Evolutionary conservation across 2,797 vertebrate species (phyloP), one percentile per base, ranked within the genome.

Genomic region (Channallabes apus): DNA sequence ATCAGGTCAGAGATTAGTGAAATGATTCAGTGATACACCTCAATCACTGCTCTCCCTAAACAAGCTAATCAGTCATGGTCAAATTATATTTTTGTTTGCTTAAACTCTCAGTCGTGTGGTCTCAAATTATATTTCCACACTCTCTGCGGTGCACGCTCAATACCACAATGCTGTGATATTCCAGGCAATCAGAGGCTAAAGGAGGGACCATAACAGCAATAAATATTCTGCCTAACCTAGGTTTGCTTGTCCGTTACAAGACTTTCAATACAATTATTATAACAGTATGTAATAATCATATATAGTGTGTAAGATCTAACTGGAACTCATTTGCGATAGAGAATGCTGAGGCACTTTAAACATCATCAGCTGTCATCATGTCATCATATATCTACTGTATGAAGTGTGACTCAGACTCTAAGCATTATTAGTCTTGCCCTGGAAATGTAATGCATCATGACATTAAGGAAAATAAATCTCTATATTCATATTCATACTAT

Each of bases 391-490:
- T 69, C 4, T 73, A n/a, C n/a, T n/a, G n/a, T n/a, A 14, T 61
- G 46, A 68, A 82, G 41, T 82, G 81, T 86, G 83, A 89, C 85
- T 88, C 85, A 80, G 80, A 64, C 17, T 6, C 1, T 24, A 80
- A 6, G 38, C 24, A 51, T 51, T 65, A 20, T 27, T 62, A 41
- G 65, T 6, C 69, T 24, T 46, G 22, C n/a, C 54, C 58, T 76
- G 56, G 12, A 51, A 51, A 51, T 54, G 24, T 17, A 51, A 69
- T 69, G 32, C 35, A 38, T 17, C 8, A 2, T 56, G n/a, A 29
- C 46, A 18, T n/a, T n/a, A 6, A 17, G 51, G 22, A 78, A 38
- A 38, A 38, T 61, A 35, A 61, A 65, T 22, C 6, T 24, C 12
- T n/a, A n/a, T 20, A 41, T 79, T 62, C 32, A 79, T 41, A 15